Evolutionary conservation across 2,888 invertebrate genomes (phyloP).

Genomic region (Cosmia trapezina): DNA sequence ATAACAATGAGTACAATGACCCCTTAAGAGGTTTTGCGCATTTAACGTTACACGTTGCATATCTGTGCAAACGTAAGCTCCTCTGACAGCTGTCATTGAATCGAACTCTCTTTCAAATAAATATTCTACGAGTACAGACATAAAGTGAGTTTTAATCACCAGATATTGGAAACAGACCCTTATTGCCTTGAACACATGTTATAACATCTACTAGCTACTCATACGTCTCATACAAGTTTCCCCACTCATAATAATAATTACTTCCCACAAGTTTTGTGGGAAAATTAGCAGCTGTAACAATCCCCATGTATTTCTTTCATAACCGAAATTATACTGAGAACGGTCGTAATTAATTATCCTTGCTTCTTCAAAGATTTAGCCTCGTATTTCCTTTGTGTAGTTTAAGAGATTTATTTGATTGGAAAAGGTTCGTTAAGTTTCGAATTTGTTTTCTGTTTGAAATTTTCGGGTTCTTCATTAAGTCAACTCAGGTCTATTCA

Average conservation of each 20-base stretch:
- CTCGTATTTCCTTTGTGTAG: background rate
- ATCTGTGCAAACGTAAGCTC: background rate
- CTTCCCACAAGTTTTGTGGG: slow-evolving; percentile 23
- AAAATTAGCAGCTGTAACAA: slow-evolving; percentile 25
- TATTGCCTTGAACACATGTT: too few relatives aligned
- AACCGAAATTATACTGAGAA: background rate
- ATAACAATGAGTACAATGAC: too few relatives aligned
- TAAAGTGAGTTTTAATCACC: too few relatives aligned
- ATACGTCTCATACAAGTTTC: slow-evolving; percentile 4
- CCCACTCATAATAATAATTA: slow-evolving; percentile 8
- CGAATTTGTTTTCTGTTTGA: slow-evolving; percentile 2
- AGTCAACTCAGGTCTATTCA: slow-evolving; percentile 17
- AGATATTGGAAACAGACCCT: too few relatives aligned
- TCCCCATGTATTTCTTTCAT: slow-evolving; percentile 6
- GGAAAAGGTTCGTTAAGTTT: slow-evolving; percentile 9
- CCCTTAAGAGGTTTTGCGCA: too few relatives aligned
- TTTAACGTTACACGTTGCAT: too few relatives aligned
- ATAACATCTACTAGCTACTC: background rate
- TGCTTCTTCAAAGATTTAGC: background rate
- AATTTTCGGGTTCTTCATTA: slow-evolving; percentile 18
- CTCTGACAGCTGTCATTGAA: too few relatives aligned
- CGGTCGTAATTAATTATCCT: slow-evolving; percentile 1
- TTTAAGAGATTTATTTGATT: slow-evolving; percentile 5
- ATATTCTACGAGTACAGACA: too few relatives aligned
- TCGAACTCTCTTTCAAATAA: too few relatives aligned